Evolutionary conservation across 1,140 invertebrate species (phyloP), one percentile per base, ranked within the genome.

Genomic region (Eumaeus atala): DNA sequence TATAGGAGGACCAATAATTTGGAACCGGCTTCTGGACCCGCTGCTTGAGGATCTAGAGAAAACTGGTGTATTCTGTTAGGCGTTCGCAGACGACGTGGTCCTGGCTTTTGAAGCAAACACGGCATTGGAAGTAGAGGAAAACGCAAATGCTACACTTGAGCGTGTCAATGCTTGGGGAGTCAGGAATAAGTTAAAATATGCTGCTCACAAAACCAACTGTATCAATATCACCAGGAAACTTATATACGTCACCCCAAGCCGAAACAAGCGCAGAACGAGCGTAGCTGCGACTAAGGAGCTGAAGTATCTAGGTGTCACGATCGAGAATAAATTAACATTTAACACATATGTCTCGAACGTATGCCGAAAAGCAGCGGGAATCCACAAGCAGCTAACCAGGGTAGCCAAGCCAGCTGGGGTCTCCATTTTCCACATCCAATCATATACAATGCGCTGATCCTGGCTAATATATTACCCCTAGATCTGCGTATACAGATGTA

Each of bases 21-120:
- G n/a, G n/a, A n/a, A n/a, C n/a, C n/a, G n/a, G n/a, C n/a, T n/a
- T n/a, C n/a, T n/a, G 94, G 96, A 84, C n/a, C n/a, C n/a, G n/a
- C n/a, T n/a, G n/a, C n/a, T n/a, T n/a, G n/a, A n/a, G n/a, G n/a
- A n/a, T n/a, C n/a, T n/a, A n/a, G n/a, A n/a, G n/a, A n/a, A n/a
- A n/a, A n/a, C n/a, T n/a, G n/a, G n/a, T n/a, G n/a, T n/a, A n/a
- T n/a, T n/a, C n/a, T n/a, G n/a, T n/a, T n/a, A n/a, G n/a, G n/a
- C n/a, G n/a, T n/a, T n/a, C n/a, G n/a, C n/a, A n/a, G n/a, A 58
- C 36, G 56, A 58, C 16, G 16, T 58, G 0, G 35, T 58, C 0
- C 16, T 53, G 35, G 35, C 53, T 0, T 33, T 48, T 14, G 17
- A 9, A 3, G 34, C 18, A n/a, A 3, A 40, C 5, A 7, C 33